phyloP scores from a whole-genome alignment of 2,888 invertebrate genomes.

The Orthonychiurus folsomi region DNA sequence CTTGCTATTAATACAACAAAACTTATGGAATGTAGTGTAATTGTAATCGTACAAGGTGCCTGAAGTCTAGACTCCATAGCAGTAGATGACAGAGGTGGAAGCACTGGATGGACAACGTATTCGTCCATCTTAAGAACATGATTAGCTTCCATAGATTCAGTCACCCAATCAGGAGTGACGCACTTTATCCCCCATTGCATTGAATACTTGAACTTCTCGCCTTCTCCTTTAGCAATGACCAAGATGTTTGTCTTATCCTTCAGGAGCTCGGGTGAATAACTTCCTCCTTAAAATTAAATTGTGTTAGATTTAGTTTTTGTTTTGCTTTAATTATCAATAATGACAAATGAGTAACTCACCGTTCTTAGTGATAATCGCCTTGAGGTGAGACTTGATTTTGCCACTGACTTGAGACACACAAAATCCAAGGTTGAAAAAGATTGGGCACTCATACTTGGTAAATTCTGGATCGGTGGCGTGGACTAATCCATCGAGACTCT shows the following conservation, averaged over 20 bases:
- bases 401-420: conserved; percentile 65
- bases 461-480: conserved; percentile 59
- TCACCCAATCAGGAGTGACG: conserved; percentile 67
- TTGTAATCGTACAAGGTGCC: neutral
- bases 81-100: neutral
- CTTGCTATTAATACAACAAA: neutral
- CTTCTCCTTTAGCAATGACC: conserved; percentile 50
- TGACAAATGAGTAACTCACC: conserved; percentile 52
- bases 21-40: neutral
- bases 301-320: neutral
- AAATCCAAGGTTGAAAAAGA: conserved; percentile 68
- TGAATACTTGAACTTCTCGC: conserved; percentile 63
- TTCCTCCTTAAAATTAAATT: conserved; percentile 50
- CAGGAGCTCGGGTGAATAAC: conserved; percentile 50
- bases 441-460: conserved; percentile 53
- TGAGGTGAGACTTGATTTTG: conserved; percentile 56
- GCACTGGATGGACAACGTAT: too few relatives aligned
- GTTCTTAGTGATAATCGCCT: conserved; percentile 59
- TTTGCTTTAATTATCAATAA: neutral
- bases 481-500: conserved; percentile 55
- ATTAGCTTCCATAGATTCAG: conserved; percentile 63
- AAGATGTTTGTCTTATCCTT: conserved; percentile 50
- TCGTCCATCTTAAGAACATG: conserved; percentile 56
- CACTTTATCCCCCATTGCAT: conserved; percentile 56
- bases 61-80: neutral